Base-by-base conservation (phyloP, 2,888 invertebrate genomes). In the Adineta ricciae region DNA sequence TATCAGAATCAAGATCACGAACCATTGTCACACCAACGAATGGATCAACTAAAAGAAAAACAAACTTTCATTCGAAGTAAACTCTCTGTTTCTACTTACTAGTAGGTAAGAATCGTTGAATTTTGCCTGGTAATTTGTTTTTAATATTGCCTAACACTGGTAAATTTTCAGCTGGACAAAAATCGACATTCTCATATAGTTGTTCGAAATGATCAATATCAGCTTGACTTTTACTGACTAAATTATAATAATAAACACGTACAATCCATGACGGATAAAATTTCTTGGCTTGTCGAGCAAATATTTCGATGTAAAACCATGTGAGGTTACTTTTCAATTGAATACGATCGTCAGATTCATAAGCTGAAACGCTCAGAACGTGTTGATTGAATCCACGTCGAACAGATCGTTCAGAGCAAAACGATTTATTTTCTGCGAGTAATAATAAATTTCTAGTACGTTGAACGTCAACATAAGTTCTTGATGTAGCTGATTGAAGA, bases 161-260 rank as follows among this genome's bases (percentile, higher is more conserved):
- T 41, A 78, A 41, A 41, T 78, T 9, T 78, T 78, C 78, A 0
- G 19, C 38, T 36, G 50, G 36, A 84, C 85, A 85, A 85, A 85
- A 85, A 56, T 85, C 83, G 54, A 85, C 24, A 82, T 85, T 85
- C 41, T 72, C 50, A 56, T 85, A 46, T 83, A 83, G 36, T 38
- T 52, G 49, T 73, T 83, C 84, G n/a, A 85, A n/a, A 19, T 84
- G n/a, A n/a, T 38, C 50, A 32, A 83, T 73, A 21, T 85, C 27
- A n/a, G 73, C 54, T 27, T 72, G 14, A 36, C 78, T 50, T 78
- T 78, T 78, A 21, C 19, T n/a, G 38, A 21, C 11, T 64, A 64
- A 64, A 50, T 73, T 73, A 41, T 78, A 83, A 82, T 85, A 78
- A 82, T 85, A 85, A 46, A 85, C 56, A 14, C 85, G 83, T 49